Evolutionary conservation across 2,113 vertebrate species (phyloP).

Genomic region (Neolamprologus hecqui): DNA sequence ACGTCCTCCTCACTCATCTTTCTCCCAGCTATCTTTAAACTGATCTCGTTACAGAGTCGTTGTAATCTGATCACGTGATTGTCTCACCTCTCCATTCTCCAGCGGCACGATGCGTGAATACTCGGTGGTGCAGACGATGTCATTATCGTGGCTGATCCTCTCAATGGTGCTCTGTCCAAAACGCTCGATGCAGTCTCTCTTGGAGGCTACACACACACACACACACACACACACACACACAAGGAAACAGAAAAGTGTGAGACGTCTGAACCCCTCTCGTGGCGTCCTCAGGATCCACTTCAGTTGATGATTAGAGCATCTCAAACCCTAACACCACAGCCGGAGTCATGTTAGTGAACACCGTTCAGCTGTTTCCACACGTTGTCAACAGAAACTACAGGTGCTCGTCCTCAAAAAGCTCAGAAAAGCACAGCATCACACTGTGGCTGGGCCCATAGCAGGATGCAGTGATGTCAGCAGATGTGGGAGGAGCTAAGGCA

Average conservation of each 20-base stretch:
- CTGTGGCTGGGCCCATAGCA: background rate
- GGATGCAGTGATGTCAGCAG: background rate
- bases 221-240: background rate
- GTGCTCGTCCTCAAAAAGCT: background rate
- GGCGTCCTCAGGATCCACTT: background rate
- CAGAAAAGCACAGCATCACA: background rate
- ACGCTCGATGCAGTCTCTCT: constrained; percentile 89
- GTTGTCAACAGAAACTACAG: background rate
- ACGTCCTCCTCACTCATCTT: background rate
- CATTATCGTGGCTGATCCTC: constrained; percentile 78
- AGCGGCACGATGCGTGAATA: constrained; percentile 92
- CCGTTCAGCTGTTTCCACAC: background rate
- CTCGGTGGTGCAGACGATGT: constrained; percentile 84
- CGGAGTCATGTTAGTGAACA: background rate
- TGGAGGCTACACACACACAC: constrained; percentile 76
- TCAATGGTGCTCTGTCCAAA: constrained; percentile 85
- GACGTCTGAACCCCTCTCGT: background rate
- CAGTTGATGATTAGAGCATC: background rate
- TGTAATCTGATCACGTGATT: background rate
- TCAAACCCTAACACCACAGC: background rate
- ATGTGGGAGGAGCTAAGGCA: background rate
- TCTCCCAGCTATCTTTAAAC: background rate
- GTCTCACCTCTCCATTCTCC: constrained; percentile 89
- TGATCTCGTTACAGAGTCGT: background rate
- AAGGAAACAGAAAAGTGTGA: background rate